Evolutionary conservation across 2,797 vertebrate genomes (phyloP), one percentile per base, ranked within the genome.

Genomic region (Poecilia picta): DNA sequence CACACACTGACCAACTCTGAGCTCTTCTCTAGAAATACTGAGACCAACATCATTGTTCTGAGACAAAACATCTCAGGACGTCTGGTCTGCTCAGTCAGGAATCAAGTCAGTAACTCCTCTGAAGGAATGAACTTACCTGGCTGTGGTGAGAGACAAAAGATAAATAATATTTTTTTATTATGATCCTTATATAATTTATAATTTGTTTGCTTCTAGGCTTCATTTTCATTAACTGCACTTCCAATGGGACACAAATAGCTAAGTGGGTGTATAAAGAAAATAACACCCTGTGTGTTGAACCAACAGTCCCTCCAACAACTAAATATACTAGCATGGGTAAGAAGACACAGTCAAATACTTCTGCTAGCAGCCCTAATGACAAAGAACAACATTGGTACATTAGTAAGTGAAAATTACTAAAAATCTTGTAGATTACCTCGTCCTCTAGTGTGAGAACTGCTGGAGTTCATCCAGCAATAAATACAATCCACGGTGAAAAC

Each of bases 101-200:
- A 94, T 28, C 0, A 45, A 0, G 0, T 93, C 89, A 94, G 72
- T 20, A 0, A 0, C 0, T 18, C 20, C 0, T 41, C 5, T 12
- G 3, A 0, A 0, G 25, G 2, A 10, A 0, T 45, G 12, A 0
- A 0, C 0, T 74, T 89, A 23, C 28, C 55, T 4, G 25, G 8
- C 49, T 92, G 93, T 84, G 46, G 94, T 94, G 83, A 93, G 90
- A 23, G 20, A 2, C 20, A 62, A 62, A 39, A 4, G 2, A 66
- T 11, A 8, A 39, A 36, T 36, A 1, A 36, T 3, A 16, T 62
- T 0, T 16, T 18, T 4, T n/a, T n/a, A 16, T 62, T 18, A 59
- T 23, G 4, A 20, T 53, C 6, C 18, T 15, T 3, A 18, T 16
- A 2, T 49, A 2, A n/a, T 8, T 28, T 31, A 64, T 11, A 36